Evolutionary conservation across 2,113 vertebrate species (phyloP).

Genomic region (Tragelaphus strepsiceros): DNA sequence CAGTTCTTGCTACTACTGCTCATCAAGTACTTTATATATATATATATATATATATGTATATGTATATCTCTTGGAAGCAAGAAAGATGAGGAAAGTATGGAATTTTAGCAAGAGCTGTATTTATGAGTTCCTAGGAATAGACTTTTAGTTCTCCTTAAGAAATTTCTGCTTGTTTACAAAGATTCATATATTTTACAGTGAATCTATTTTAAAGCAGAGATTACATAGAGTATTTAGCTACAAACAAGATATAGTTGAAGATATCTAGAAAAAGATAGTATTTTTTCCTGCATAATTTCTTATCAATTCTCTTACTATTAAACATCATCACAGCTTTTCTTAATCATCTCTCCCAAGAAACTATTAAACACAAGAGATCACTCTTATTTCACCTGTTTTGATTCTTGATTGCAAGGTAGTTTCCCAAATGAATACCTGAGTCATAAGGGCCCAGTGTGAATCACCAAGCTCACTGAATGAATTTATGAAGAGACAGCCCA

Average conservation of each 20-base stretch:
- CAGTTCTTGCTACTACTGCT: background rate
- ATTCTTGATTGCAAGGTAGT: background rate
- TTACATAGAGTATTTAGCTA: background rate
- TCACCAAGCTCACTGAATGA: conserved; percentile 31
- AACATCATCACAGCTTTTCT: background rate
- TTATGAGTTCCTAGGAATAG: background rate
- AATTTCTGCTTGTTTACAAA: background rate
- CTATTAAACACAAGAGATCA: conserved; percentile 20
- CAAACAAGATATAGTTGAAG: background rate
- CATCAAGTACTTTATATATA: background rate
- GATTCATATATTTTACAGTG: background rate
- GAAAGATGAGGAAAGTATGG: background rate
- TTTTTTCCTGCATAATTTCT: background rate
- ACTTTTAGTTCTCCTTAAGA: background rate
- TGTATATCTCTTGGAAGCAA: background rate
- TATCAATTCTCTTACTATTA: background rate
- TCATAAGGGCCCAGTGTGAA: background rate
- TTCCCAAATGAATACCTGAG: conserved; percentile 16
- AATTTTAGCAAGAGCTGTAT: background rate
- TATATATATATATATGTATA: background rate
- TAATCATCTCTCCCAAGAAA: conserved; percentile 35
- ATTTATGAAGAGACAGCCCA: background rate
- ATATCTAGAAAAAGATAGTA: background rate
- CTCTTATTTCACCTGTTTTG: background rate
- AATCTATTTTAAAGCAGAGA: background rate